Evolutionary conservation across 2,888 invertebrate species (phyloP), one percentile per base, ranked within the genome.

Genomic region (Chorisops tibialis): DNA sequence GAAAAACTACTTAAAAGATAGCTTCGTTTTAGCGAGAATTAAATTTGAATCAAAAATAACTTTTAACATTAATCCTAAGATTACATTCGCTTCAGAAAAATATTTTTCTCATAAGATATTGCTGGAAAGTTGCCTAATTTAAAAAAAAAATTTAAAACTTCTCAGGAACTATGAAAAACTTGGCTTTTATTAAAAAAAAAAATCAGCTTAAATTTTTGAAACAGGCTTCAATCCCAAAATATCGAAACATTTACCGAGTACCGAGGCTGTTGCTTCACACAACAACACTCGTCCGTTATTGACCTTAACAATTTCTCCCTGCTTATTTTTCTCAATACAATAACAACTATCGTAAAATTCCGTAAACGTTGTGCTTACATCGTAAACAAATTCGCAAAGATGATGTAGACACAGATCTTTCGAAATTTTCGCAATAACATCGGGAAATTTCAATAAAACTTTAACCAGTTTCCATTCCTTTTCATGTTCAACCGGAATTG

Each of bases 311-410:
- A 94, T 86, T 73, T 89, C 86, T 0, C 95, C 95, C 43, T 80
- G 81, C 65, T 86, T 82, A 77, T 96, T 89, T 75, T 94, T 96
- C 75, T 97, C 95, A 54, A 99, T 88, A 74, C 98, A 98, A 74
- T 98, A 99, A 78, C 99, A 99, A 70, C 83, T 87, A 74, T 97
- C 96, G 78, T 99, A 99, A 79, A 99, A 99, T 75, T 99, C 99
- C 0, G 93, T 88, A 75, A 98, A 99, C 1, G 87, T 83, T 4
- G 91, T 87, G n/a, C 93, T 87, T 60, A 98, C 85, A 72, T 98
- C 96, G 79, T 96, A 99, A 66, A 97, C 83, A 77, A 89, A 97
- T 74, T 98, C 98, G 75, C 99, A 99, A 24, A 99, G 80, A 56
- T 86, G 85, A 77, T 98, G 96, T 59, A 96, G 74, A 65, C 83